phyloP scores from a whole-genome alignment of 2,888 invertebrate species.

The Pachliopta kotzebuea region DNA sequence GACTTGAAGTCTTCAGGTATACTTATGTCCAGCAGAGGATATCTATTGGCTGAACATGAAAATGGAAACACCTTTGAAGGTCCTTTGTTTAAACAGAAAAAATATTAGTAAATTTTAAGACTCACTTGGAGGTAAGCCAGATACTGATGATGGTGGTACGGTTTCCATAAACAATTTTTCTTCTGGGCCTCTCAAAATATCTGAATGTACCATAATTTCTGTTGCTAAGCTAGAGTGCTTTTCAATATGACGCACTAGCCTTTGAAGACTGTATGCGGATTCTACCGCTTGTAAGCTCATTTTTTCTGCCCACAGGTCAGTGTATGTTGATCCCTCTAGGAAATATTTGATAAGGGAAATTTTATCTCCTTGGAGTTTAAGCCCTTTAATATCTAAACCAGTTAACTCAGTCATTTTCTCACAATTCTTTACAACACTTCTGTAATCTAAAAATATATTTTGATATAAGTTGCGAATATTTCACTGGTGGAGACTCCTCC shows the following conservation, averaged over 20 bases:
- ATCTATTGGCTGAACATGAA: background rate
- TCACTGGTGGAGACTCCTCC: too few relatives aligned
- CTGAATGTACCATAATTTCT: slow-evolving; percentile 38
- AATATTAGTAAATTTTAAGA: background rate
- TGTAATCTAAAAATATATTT: slow-evolving; percentile 46
- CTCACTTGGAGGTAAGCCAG: slow-evolving; percentile 5
- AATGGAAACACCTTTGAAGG: too few relatives aligned
- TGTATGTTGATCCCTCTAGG: slow-evolving; percentile 54
- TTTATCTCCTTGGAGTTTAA: slow-evolving; percentile 56
- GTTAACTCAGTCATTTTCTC: slow-evolving; percentile 59
- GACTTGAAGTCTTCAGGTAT: background rate
- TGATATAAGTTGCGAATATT: background rate
- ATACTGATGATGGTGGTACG: slow-evolving; percentile 37
- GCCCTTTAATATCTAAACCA: slow-evolving; percentile 53
- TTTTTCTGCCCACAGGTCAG: slow-evolving; percentile 48
- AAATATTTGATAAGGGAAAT: slow-evolving; percentile 58
- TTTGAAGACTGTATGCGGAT: slow-evolving; percentile 52
- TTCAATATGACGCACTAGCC: slow-evolving; percentile 51
- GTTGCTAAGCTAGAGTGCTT: slow-evolving; percentile 44
- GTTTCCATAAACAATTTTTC: slow-evolving; percentile 44
- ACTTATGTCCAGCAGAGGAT: background rate
- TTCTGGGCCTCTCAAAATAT: slow-evolving; percentile 37
- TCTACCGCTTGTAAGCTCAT: slow-evolving; percentile 53
- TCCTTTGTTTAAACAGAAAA: background rate
- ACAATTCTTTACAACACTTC: slow-evolving; percentile 48